phyloP scores from a whole-genome alignment of 2,888 invertebrate species.

The Exephanes ischioxanthus region DNA sequence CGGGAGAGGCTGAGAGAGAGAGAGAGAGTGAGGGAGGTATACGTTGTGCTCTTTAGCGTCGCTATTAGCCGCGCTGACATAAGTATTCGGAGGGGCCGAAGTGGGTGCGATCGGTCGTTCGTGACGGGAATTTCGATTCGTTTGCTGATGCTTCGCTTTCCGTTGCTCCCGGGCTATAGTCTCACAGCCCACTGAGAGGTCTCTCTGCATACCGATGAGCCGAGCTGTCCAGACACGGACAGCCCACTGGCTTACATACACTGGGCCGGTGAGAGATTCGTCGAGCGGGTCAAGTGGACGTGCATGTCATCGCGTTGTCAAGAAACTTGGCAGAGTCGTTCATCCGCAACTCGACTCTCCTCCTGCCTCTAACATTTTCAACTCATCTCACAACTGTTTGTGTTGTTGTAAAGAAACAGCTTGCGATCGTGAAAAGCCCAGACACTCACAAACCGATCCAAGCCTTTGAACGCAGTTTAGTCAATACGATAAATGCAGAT shows the following conservation, averaged over 20 bases:
- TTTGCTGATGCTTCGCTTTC: slow-evolving; percentile 65
- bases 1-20: slow-evolving; percentile 16
- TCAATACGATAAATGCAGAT: background rate
- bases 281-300: background rate
- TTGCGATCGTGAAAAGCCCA: too few species aligned
- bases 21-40: slow-evolving; percentile 1
- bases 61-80: slow-evolving; percentile 73
- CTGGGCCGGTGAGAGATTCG: slow-evolving; percentile 35
- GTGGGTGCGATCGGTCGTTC: slow-evolving; percentile 74
- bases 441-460: too few species aligned
- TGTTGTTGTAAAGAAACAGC: too few species aligned
- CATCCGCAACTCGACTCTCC: too few species aligned
- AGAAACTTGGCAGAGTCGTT: background rate
- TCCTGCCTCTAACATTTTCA: too few species aligned
- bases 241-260: slow-evolving; percentile 78
- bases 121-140: slow-evolving; percentile 78
- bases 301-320: background rate
- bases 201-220: slow-evolving; percentile 77
- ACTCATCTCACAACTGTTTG: too few species aligned
- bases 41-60: slow-evolving; percentile 72
- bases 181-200: slow-evolving; percentile 68
- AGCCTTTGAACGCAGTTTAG: too few species aligned
- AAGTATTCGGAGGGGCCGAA: slow-evolving; percentile 74
- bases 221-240: slow-evolving; percentile 66
- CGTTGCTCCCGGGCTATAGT: slow-evolving; percentile 65